Percentiles rank a stretch among this genome's conserved stretches.
These are phyloP conservation scores for Pheosia gnoma DNA, from an alignment of 2,888 invertebrate genomes.

Conservation along the genomic window DNA sequence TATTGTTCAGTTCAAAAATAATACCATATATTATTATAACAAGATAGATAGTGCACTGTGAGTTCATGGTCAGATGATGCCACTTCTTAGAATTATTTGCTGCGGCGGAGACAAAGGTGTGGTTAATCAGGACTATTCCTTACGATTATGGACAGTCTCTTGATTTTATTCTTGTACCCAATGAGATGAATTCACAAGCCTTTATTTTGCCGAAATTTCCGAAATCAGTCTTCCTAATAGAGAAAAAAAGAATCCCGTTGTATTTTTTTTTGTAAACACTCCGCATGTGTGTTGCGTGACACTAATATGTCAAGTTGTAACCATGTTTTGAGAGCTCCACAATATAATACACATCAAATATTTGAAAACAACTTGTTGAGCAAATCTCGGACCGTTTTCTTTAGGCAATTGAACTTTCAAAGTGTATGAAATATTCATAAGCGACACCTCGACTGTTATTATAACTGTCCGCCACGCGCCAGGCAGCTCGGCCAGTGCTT, in stretches of 20 bases:
- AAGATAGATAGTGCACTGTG: too few relatives aligned
- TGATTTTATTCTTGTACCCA: too few relatives aligned
- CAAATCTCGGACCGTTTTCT: slow-evolving; percentile 28
- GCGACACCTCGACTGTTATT: slow-evolving; percentile 55
- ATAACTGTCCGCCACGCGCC: slow-evolving; percentile 54
- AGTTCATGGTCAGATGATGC: background rate
- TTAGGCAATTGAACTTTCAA: slow-evolving; percentile 38
- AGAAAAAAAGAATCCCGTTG: slow-evolving; percentile 1
- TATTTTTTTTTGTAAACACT: background rate
- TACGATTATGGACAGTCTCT: too few relatives aligned
- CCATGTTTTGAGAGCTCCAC: slow-evolving; percentile 19
- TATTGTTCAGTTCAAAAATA: too few relatives aligned
- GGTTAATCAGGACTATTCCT: background rate
- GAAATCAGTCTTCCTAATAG: background rate
- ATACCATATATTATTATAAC: too few relatives aligned
- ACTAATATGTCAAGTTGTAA: slow-evolving; percentile 23
- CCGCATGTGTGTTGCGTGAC: background rate
- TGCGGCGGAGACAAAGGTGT: background rate
- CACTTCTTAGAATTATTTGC: background rate
- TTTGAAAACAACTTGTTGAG: slow-evolving; percentile 15
- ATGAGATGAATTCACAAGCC: too few relatives aligned
- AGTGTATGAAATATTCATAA: slow-evolving; percentile 63
- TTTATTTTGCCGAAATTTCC: background rate
- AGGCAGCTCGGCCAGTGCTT: slow-evolving; percentile 26
- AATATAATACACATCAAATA: slow-evolving; percentile 25